Conservation (phyloP, 2,113 vertebrate genomes). For the Clarias batrachus region DNA sequence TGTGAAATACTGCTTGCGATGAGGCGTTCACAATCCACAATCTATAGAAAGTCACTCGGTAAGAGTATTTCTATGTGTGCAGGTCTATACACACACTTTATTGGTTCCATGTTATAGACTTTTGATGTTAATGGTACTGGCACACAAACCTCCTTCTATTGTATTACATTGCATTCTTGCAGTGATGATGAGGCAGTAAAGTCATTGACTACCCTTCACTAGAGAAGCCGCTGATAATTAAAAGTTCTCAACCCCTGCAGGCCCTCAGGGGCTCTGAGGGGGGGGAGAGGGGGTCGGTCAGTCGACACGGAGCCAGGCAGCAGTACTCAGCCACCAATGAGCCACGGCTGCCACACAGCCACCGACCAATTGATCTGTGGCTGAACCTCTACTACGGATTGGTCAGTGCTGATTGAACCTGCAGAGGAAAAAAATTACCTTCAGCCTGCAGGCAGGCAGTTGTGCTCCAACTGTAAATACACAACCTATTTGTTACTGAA, state of each 20-base stretch:
- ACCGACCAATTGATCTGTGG: constrained; percentile 82
- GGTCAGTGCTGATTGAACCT: constrained; percentile 84
- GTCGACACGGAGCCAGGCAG: constrained; percentile 74
- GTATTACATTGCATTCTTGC: constrained; percentile 87
- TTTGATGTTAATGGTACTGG: constrained; percentile 16
- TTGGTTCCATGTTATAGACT: not conserved
- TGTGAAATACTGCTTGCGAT: not conserved
- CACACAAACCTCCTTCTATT: constrained; percentile 64
- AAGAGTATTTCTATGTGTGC: not conserved
- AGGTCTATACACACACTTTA: constrained; percentile 60
- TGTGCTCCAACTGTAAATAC: constrained; percentile 6
- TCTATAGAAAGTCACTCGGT: not conserved
- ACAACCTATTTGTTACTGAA: constrained; percentile 49
- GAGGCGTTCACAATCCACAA: not conserved
- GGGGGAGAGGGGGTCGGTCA: constrained; percentile 60
- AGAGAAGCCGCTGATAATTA: constrained; percentile 84
- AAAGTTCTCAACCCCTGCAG: constrained; percentile 85
- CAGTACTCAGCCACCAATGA: constrained; percentile 73
- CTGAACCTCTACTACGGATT: constrained; percentile 89
- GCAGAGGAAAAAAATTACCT: constrained; percentile 80
- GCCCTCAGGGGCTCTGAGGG: constrained; percentile 76
- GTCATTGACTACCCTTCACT: constrained; percentile 86
- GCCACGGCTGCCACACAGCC: constrained; percentile 57
- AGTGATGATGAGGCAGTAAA: constrained; percentile 78
- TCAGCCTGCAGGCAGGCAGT: constrained; percentile 66